phyloP scores from a whole-genome alignment of 2,888 invertebrate species.

The Rugalucina vietnamica region DNA sequence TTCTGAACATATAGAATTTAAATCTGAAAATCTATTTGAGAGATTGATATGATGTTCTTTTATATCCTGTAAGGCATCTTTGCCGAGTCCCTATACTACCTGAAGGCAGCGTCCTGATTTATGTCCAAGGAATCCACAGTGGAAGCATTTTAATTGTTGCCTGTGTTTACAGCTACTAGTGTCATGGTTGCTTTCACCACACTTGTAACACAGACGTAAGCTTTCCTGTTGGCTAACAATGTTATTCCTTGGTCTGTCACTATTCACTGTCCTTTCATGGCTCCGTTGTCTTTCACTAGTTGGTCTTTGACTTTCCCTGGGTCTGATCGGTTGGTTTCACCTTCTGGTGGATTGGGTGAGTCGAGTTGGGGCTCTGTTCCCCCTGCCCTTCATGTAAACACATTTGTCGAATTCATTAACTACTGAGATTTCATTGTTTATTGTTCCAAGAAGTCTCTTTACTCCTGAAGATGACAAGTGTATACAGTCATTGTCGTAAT shows the following conservation, averaged over 20 bases:
- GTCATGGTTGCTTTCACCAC: not conserved
- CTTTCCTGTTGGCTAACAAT: not conserved
- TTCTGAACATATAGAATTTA: not conserved
- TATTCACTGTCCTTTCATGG: too few species aligned
- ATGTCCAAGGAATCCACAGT: not conserved
- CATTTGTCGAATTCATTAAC: not conserved
- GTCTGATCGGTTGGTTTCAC: too few species aligned
- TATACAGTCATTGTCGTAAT: not conserved
- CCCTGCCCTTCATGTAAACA: not conserved
- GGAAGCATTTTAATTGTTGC: not conserved
- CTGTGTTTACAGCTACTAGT: not conserved
- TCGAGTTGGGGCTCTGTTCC: too few species aligned
- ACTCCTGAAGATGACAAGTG: not conserved
- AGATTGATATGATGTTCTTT: not conserved
- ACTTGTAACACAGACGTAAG: not conserved
- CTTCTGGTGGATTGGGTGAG: too few species aligned
- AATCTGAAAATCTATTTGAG: not conserved
- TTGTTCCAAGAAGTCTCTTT: not conserved
- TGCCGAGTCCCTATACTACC: not conserved
- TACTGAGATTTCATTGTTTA: not conserved
- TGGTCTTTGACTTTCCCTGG: too few species aligned
- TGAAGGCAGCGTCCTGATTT: not conserved
- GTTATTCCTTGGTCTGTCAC: too few species aligned
- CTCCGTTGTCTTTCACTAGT: too few species aligned
- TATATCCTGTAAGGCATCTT: not conserved